Conservation (phyloP, 1,140 invertebrate species). For the Zelostemma sp. region DNA sequence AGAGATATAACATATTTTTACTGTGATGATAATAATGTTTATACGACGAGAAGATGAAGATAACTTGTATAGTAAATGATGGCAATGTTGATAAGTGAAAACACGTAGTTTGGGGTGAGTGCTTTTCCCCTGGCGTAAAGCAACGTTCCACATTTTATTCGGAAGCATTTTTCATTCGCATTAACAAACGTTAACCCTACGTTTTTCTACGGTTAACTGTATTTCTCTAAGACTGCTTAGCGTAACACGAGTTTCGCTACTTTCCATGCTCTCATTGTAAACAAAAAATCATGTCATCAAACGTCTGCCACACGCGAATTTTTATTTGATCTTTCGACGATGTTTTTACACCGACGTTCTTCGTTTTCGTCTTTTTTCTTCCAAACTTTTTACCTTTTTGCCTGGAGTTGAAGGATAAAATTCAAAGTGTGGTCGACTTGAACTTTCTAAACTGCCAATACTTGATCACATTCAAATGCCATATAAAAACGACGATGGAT, state of each 20-base stretch:
- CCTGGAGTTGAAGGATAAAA: constrained; percentile 21
- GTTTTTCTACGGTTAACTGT: constrained; percentile 25
- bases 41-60: constrained; percentile 66
- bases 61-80: constrained; percentile 58
- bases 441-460: constrained; percentile 61
- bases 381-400: constrained; percentile 13
- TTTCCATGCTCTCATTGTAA: constrained; percentile 34
- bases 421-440: not conserved
- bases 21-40: constrained; percentile 73
- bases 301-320: constrained; percentile 18
- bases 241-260: constrained; percentile 19
- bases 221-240: constrained; percentile 46
- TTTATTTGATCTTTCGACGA: constrained; percentile 16
- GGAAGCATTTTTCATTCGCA: constrained; percentile 13
- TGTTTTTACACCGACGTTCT: not conserved
- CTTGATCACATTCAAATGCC: constrained; percentile 57
- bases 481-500: constrained; percentile 50
- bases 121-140: not conserved
- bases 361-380: not conserved
- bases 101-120: constrained; percentile 29
- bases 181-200: constrained; percentile 12
- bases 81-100: constrained; percentile 27
- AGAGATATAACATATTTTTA: constrained; percentile 70
- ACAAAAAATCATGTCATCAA: constrained; percentile 16
- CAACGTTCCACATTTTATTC: constrained; percentile 21